Evolutionary conservation across 2,113 vertebrate genomes (phyloP), one percentile per base, ranked within the genome.

Genomic region (Hemicordylus capensis): DNA sequence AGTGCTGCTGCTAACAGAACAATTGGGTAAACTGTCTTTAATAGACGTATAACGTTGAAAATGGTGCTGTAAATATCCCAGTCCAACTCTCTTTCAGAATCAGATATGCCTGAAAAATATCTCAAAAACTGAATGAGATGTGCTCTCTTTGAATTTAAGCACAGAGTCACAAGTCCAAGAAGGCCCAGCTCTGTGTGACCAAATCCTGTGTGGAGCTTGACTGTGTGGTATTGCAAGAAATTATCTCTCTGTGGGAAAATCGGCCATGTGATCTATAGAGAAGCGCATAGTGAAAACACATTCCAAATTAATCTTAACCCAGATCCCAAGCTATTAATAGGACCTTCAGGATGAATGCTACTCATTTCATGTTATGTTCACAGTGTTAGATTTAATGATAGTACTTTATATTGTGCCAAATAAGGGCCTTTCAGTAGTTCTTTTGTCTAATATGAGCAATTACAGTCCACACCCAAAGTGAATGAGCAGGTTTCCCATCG

Each of bases 391-490:
- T 84, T 3, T 54, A 44, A 34, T 48, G 37, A 72, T 20, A 14
- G 7, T 22, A 42, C 22, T 11, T 74, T 56, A 9, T 2, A n/a
- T 37, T 14, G 44, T 75, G 87, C 72, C 80, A 89, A 77, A 85
- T 46, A 85, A 81, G 51, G 5, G 85, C 34, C 34, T 24, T 28
- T 70, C 10, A 69, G 39, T 0, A 83, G 20, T 15, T 80, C 8
- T 15, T 77, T 89, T 83, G 59, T 17, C 2, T 80, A 93, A 90
- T 85, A 79, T 84, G 67, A 85, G 81, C 80, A 87, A 83, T 89
- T 17, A 46, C 4, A 54, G 54, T 85, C 84, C 91, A 89, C 89
- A 74, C 81, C 77, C 87, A 86, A 81, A 44, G 22, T 28, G 72
- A 91, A 87, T n/a, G 77, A 73, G 42, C 73, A 77, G 82, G n/a